Base-by-base conservation (phyloP, 1,140 invertebrate genomes). In the Drosophila nannoptera region DNA sequence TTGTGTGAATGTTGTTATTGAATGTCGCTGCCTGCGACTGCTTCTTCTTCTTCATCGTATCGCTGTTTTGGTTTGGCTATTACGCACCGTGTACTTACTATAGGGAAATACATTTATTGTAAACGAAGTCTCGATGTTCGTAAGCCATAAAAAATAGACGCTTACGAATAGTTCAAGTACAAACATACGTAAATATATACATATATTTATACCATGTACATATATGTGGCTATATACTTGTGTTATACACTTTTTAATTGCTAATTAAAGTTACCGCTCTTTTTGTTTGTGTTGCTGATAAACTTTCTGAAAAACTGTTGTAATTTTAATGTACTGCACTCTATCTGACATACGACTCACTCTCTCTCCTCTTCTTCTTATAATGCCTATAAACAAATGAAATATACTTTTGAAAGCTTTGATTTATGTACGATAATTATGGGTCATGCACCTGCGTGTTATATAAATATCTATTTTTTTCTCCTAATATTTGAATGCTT, bases 1-100 rank as follows among this genome's bases (percentile, higher is more conserved):
- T 29, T 32, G 2, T 49, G n/a, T 22, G 22, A 46, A 46, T 60
- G 53, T 75, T 78, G 70, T 77, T 80, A 68, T 81, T 65, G 22
- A 63, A 69, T 77, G 53, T 52, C 45, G 32, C 9, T 4, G 52
- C 38, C 22, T 42, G 9, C 22, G 22, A 22, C 1, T 22, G 3
- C 3, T 56, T 58, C 43, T 46, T 73, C 50, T 78, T 82, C 61
- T 67, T 76, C 45, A 7, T 46, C 45, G 11, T 46, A 5, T 46
- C 46, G 43, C 43, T 56, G 22, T 56, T 43, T 54, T 36, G 31
- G 38, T 22, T 46, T 14, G 5, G 48, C 9, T 54, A 59, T 59
- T 70, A 70, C 68, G 68, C 68, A 70, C 63, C 62, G 54, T 54
- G 58, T 70, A 70, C 66, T 66, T 66, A 59, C 42, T 59, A 50